Evolutionary conservation across 1,140 invertebrate species (phyloP), one percentile per base, ranked within the genome.

Genomic region (Zaprionus inermis): DNA sequence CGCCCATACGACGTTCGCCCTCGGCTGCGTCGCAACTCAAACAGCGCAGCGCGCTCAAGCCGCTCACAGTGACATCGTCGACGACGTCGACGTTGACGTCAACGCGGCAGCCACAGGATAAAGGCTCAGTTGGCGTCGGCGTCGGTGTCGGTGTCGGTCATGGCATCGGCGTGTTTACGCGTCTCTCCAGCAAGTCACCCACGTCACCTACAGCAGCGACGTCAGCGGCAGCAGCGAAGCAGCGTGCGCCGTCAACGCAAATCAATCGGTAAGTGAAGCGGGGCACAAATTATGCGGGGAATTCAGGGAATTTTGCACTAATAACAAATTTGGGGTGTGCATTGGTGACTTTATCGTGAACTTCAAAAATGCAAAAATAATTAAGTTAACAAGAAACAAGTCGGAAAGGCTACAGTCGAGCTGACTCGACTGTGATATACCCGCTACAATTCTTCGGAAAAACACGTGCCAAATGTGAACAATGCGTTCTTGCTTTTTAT

Each of bases 81-180:
- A 51, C 77, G 77, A 76, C 78, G 16, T 60, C 83, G 22, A 54
- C 84, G 64, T 60, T 70, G 49, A 51, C 77, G 80, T 74, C 80
- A 80, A 76, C 78, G 44, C 84, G 84, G 78, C 84, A 89, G 84
- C 84, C 84, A 89, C 74, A 81, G 84, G 84, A 89, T 89, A 89
- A 89, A 89, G 84, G 84, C 85, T 89, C 84, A 66, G 80, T 73
- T 90, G 78, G 74, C 66, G 65, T 28, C 24, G 78, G 72, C 57
- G 61, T 28, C 41, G 68, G 67, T 28, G 61, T 28, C 41, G 68
- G 67, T 28, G 24, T 28, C 24, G 24, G 24, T 28, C 24, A 28
- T 28, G 24, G 24, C 64, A 74, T 51, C 38, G 67, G 24, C 16
- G 68, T 63, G n/a, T 72, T 76, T 34, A 38, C 72, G 38, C 74